A percentile compares a stretch with the other conserved stretches of the same genome.
These are phyloP conservation scores for Cyphomyrus plagiostoma DNA, from an alignment of 2,113 vertebrate genomes.

Conservation along the genomic window DNA sequence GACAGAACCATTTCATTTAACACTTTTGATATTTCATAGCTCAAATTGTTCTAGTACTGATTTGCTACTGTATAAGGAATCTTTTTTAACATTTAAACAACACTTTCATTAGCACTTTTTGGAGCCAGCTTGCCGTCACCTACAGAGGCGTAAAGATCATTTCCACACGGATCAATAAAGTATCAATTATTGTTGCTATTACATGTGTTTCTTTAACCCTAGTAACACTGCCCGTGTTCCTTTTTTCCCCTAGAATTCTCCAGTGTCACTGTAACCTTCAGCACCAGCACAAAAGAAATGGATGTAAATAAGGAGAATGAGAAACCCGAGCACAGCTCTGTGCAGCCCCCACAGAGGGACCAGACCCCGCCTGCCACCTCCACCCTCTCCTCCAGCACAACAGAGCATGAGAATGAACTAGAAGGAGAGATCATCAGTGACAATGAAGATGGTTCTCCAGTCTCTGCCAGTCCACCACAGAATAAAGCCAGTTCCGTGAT, in stretches of 20 bases:
- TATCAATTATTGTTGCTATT: not conserved
- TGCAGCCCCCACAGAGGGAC: constrained; percentile 37
- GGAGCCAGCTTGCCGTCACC: not conserved
- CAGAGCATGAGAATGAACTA: constrained; percentile 62
- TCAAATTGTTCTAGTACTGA: not conserved
- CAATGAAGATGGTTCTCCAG: constrained; percentile 53
- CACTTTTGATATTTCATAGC: not conserved
- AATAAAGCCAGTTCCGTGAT: constrained; percentile 41
- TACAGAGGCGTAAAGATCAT: too few relatives aligned
- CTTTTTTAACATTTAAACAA: not conserved
- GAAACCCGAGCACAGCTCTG: constrained; percentile 62
- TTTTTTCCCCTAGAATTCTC: constrained; percentile 44
- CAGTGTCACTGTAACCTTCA: constrained; percentile 12
- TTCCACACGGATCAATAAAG: too few relatives aligned
- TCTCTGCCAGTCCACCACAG: constrained; percentile 36
- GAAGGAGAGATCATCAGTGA: constrained; percentile 89
- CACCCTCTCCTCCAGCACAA: constrained; percentile 18
- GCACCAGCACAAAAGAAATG: constrained; percentile 42
- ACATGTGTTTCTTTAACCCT: not conserved
- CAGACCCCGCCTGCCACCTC: not conserved
- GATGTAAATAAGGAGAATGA: constrained; percentile 93
- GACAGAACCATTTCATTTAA: not conserved
- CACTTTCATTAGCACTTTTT: not conserved
- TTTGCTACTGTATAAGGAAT: not conserved
- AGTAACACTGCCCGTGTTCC: not conserved